Evolutionary conservation across 2,113 vertebrate species (phyloP).

Genomic region (Dicerorhinus sumatrensis): DNA sequence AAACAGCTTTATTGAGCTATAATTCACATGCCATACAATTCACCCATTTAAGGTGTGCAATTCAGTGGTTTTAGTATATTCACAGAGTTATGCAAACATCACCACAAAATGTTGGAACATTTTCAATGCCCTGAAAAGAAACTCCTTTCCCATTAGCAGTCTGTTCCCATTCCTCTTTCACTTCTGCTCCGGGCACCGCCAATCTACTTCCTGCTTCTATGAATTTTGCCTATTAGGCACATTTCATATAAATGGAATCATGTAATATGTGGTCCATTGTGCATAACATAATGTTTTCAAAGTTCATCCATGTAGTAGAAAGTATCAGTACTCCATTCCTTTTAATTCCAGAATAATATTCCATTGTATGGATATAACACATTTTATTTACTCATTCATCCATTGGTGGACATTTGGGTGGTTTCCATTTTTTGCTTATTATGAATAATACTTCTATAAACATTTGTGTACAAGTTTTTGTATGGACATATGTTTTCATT

Average conservation of each 20-base stretch:
- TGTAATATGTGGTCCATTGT: not conserved
- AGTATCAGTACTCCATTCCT: not conserved
- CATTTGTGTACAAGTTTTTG: not conserved
- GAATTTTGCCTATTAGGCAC: not conserved
- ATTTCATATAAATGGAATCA: not conserved
- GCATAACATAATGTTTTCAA: slow-evolving; percentile 31
- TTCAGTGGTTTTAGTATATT: not conserved
- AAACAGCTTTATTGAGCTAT: not conserved
- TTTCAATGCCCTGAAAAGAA: not conserved
- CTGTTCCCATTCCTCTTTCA: not conserved
- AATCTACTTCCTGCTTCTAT: not conserved
- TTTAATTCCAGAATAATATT: slow-evolving; percentile 27
- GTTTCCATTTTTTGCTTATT: not conserved
- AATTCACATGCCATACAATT: not conserved
- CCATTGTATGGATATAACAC: not conserved
- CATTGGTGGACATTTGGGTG: not conserved
- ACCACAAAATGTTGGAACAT: not conserved
- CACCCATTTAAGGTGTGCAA: not conserved
- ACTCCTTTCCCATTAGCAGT: not conserved
- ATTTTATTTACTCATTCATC: slow-evolving; percentile 4
- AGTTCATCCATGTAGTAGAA: not conserved
- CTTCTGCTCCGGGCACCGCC: not conserved
- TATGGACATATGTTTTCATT: not conserved
- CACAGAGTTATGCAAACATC: slow-evolving; percentile 12
- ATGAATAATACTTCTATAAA: not conserved